A percentile compares a stretch with the other conserved stretches of the same genome.
Conservation (phyloP, 2,888 invertebrate species). For the Dynastes maya region DNA sequence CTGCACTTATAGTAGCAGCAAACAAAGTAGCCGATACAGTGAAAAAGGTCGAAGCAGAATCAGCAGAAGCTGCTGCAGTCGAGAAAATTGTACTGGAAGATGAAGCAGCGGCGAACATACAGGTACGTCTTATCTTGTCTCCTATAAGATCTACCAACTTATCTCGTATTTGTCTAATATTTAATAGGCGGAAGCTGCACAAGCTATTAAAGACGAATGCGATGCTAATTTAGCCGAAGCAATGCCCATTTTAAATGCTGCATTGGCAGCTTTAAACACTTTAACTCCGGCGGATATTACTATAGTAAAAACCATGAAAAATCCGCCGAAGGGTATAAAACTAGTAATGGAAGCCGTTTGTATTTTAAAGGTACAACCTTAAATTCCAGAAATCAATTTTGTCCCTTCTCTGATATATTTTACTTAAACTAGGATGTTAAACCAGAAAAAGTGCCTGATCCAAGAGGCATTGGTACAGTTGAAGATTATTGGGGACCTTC, state of each 20-base stretch:
- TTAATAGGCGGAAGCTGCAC: conserved; percentile 78
- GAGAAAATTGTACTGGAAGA: conserved; percentile 86
- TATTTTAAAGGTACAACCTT: conserved; percentile 82
- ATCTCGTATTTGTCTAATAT: not conserved
- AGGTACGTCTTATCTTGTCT: conserved; percentile 68
- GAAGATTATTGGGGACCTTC: conserved; percentile 97
- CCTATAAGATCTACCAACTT: not conserved
- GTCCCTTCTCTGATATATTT: not conserved
- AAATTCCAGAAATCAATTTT: too few relatives aligned
- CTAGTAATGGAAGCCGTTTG: conserved; percentile 97
- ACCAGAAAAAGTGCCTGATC: conserved; percentile 89
- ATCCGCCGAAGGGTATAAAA: conserved; percentile 91
- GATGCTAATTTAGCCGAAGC: conserved; percentile 93
- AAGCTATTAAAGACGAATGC: conserved; percentile 93
- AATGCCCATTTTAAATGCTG: conserved; percentile 90
- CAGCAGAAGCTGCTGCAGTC: conserved; percentile 87
- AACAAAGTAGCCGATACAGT: conserved; percentile 91
- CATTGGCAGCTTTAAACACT: conserved; percentile 90
- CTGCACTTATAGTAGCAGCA: conserved; percentile 88
- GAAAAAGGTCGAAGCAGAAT: conserved; percentile 89
- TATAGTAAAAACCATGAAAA: conserved; percentile 96
- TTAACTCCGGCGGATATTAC: conserved; percentile 93
- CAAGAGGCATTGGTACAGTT: conserved; percentile 85
- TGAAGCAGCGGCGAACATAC: conserved; percentile 85
- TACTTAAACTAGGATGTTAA: conserved; percentile 80